phyloP scores from a whole-genome alignment of 2,797 vertebrate species.

The Taenioides sp. region DNA sequence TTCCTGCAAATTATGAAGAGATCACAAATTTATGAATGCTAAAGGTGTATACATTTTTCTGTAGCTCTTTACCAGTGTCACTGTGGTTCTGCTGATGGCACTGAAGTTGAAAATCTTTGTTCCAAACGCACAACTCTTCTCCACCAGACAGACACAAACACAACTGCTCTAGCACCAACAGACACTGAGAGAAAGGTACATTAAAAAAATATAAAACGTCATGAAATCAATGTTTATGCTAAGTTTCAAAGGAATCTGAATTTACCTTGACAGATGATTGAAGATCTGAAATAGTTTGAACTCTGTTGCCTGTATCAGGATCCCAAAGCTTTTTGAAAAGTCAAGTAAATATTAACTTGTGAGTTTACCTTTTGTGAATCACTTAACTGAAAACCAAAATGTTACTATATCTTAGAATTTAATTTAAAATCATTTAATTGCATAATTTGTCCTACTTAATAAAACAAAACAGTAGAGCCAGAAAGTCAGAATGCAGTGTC shows the following conservation, averaged over 20 bases:
- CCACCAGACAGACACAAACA: slow-evolving; percentile 89
- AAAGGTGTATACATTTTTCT: background rate
- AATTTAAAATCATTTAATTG: background rate
- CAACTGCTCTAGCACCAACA: slow-evolving; percentile 86
- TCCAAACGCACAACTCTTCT: slow-evolving; percentile 91
- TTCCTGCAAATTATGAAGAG: slow-evolving; percentile 71
- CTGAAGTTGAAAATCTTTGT: slow-evolving; percentile 86
- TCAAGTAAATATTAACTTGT: slow-evolving; percentile 44
- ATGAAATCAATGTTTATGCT: background rate
- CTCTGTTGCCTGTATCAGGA: slow-evolving; percentile 81
- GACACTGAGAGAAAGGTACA: slow-evolving; percentile 77
- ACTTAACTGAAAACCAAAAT: background rate
- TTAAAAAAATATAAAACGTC: background rate
- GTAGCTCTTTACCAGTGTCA: slow-evolving; percentile 81
- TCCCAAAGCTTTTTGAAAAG: slow-evolving; percentile 84
- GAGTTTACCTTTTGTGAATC: background rate
- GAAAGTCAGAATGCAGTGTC: background rate
- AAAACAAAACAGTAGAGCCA: background rate
- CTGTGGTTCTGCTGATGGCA: slow-evolving; percentile 85
- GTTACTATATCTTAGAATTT: background rate
- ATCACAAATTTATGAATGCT: slow-evolving; percentile 11
- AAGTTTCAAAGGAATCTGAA: background rate
- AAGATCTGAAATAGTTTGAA: slow-evolving; percentile 87
- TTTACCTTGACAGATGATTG: slow-evolving; percentile 93
- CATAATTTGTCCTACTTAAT: background rate